Evolutionary conservation across 1,140 invertebrate species (phyloP).

Genomic region (Venustaconcha ellipsiformis): DNA sequence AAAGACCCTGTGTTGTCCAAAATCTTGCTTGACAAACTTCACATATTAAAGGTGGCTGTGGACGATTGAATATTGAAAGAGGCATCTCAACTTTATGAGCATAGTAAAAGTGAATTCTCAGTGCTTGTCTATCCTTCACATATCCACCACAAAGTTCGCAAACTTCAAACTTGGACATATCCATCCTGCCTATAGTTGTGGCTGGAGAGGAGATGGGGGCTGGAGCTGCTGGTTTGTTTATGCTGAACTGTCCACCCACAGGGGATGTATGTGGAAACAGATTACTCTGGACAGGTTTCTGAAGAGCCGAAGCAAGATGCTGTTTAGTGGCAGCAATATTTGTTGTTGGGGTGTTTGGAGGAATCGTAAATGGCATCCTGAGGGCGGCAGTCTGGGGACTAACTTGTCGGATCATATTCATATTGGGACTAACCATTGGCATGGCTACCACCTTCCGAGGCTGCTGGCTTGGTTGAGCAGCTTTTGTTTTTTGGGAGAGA

Average conservation of each 20-base stretch:
- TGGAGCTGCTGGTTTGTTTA: not conserved
- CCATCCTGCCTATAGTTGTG: constrained; percentile 17
- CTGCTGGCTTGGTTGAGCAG: too few relatives aligned
- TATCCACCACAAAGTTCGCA: constrained; percentile 68
- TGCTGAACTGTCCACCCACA: not conserved
- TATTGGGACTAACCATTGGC: too few relatives aligned
- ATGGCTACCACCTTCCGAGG: too few relatives aligned
- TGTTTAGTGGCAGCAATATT: too few relatives aligned
- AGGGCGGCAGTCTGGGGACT: too few relatives aligned
- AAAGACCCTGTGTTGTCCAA: constrained; percentile 66
- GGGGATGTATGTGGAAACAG: too few relatives aligned
- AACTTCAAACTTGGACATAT: constrained; percentile 57
- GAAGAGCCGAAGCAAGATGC: too few relatives aligned
- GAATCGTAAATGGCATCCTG: too few relatives aligned
- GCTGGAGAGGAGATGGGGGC: not conserved
- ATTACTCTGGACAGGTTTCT: too few relatives aligned
- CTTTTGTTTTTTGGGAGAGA: too few relatives aligned
- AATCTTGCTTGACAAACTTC: constrained; percentile 60
- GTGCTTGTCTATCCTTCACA: constrained; percentile 63
- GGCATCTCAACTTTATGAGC: constrained; percentile 64
- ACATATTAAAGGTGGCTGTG: constrained; percentile 57
- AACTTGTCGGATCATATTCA: too few relatives aligned
- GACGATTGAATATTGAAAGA: constrained; percentile 51
- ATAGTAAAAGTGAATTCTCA: constrained; percentile 65
- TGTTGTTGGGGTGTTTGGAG: too few relatives aligned